phyloP scores from a whole-genome alignment of 1,140 invertebrate species.

The Monomorium pharaonis region DNA sequence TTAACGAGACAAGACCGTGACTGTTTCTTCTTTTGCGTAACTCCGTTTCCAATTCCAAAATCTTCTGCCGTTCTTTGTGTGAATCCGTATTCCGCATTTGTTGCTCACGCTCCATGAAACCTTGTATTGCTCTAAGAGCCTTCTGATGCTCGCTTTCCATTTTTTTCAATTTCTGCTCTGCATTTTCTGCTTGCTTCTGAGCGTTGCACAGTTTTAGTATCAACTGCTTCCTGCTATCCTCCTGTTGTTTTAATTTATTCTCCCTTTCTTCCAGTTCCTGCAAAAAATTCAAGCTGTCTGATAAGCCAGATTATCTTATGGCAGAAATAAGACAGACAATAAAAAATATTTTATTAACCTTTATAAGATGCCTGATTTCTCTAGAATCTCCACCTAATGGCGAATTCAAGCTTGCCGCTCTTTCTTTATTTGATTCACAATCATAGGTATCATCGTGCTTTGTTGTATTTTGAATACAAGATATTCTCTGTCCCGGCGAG shows the following conservation, averaged over 20 bases:
- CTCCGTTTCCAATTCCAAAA: conserved; percentile 76
- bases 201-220: conserved; percentile 77
- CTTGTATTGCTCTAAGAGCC: conserved; percentile 81
- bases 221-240: conserved; percentile 79
- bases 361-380: conserved; percentile 52
- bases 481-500: conserved; percentile 68
- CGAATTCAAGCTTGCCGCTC: conserved; percentile 28
- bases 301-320: not conserved
- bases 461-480: conserved; percentile 60
- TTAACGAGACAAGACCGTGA: conserved; percentile 52
- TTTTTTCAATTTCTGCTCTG: conserved; percentile 76
- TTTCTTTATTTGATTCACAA: conserved; percentile 71
- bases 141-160: conserved; percentile 78
- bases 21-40: conserved; percentile 72
- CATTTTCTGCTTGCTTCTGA: conserved; percentile 71
- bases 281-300: not conserved
- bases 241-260: conserved; percentile 71
- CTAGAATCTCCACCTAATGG: conserved; percentile 15
- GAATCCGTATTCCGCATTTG: conserved; percentile 73
- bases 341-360: conserved; percentile 37
- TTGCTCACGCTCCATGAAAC: conserved; percentile 79
- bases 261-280: conserved; percentile 81
- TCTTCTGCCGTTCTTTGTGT: conserved; percentile 79
- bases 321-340: not conserved
- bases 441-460: conserved; percentile 70